Evolutionary conservation across 1,140 invertebrate genomes (phyloP).

Genomic region (Paralvinella palmiformis): DNA sequence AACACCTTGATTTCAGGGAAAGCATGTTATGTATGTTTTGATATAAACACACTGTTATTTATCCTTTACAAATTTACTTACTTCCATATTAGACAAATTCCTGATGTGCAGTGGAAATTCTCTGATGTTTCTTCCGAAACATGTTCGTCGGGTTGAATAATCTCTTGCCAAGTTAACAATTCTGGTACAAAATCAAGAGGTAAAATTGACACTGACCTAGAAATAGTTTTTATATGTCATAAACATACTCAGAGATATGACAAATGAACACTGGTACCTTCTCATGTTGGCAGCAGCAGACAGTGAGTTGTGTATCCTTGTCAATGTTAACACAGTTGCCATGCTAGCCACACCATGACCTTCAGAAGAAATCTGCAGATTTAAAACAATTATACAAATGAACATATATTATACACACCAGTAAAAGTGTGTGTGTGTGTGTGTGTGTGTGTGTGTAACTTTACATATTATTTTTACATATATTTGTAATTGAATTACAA

Average conservation of each 20-base stretch:
- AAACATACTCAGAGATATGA: neutral
- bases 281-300: constrained; percentile 52
- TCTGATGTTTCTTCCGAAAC: constrained; percentile 53
- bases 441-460: too few species aligned
- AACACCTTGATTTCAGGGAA: too few species aligned
- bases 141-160: constrained; percentile 52
- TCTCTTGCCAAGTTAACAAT: constrained; percentile 55
- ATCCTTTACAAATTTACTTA: too few species aligned
- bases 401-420: neutral
- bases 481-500: too few species aligned
- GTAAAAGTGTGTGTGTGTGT: too few species aligned
- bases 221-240: too few species aligned
- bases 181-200: constrained; percentile 37
- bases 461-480: too few species aligned
- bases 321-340: constrained; percentile 58
- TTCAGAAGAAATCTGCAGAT: neutral
- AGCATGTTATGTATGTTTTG: too few species aligned
- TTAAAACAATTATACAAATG: neutral
- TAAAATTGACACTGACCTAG: too few species aligned
- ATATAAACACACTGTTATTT: too few species aligned
- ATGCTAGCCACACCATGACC: constrained; percentile 55
- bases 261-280: constrained; percentile 38
- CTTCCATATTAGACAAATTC: constrained; percentile 55
- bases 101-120: constrained; percentile 56
- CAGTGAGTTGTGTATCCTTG: constrained; percentile 58